Conservation (phyloP, 2,797 vertebrate species). For the Spinus pinus region DNA sequence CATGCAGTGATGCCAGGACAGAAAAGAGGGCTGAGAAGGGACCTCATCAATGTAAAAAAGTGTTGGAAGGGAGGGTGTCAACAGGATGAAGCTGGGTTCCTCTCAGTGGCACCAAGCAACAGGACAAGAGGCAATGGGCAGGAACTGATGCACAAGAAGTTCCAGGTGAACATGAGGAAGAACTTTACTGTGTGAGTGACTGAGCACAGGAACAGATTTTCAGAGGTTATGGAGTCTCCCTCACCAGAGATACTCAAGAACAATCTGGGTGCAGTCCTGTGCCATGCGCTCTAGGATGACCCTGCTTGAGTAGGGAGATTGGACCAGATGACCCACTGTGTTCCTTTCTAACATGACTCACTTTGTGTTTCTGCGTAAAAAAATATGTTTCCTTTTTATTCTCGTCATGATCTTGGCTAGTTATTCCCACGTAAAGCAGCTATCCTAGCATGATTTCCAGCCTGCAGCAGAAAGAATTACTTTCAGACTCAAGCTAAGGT, state of each 20-base stretch:
- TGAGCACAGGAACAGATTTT: background rate
- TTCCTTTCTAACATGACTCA: background rate
- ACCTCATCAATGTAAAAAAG: background rate
- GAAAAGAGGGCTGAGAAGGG: background rate
- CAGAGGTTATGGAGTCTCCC: background rate
- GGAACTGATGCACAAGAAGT: background rate
- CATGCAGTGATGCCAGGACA: background rate
- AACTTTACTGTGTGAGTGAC: background rate
- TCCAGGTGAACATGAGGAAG: background rate
- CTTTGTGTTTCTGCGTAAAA: background rate
- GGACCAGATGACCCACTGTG: background rate
- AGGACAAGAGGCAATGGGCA: background rate
- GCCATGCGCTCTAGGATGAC: background rate
- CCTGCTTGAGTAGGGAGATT: background rate
- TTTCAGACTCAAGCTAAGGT: background rate
- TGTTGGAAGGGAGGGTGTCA: background rate
- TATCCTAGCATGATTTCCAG: background rate
- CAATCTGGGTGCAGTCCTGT: background rate
- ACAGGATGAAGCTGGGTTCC: background rate
- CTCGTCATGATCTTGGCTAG: background rate
- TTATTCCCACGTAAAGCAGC: background rate
- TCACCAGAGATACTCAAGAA: background rate
- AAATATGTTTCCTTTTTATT: background rate
- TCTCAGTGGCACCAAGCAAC: fast-evolving
- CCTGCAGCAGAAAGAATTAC: background rate